These are phyloP conservation scores for Halcyon smyrnensis DNA, from an alignment of 2,797 vertebrate genomes.

Conservation along the genomic window DNA sequence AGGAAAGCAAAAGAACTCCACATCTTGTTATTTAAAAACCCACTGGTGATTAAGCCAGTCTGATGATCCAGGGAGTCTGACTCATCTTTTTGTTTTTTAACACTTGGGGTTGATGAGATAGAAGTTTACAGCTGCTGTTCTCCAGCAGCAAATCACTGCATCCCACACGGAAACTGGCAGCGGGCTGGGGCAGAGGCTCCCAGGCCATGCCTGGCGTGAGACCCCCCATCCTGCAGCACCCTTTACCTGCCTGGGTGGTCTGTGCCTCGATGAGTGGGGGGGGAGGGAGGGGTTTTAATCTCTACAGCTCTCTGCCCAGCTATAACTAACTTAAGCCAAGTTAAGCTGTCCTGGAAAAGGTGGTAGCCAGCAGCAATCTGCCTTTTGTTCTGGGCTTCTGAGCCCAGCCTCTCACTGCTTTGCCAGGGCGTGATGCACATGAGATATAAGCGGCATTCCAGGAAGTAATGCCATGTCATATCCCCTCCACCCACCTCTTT, in stretches of 20 bases:
- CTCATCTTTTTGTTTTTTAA: neutral
- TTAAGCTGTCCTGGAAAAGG: neutral
- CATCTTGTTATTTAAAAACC: constrained; percentile 7
- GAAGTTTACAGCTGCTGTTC: neutral
- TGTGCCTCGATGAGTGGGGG: neutral
- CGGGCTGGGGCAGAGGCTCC: neutral
- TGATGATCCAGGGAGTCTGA: constrained; percentile 6
- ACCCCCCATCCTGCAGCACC: neutral
- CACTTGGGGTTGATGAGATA: neutral
- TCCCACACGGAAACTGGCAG: rapidly evolving
- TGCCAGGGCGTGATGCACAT: neutral
- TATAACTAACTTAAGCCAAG: neutral
- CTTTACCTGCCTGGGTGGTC: neutral
- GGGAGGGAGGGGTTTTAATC: neutral
- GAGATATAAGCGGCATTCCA: rapidly evolving
- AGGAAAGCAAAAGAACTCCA: neutral
- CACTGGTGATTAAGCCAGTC: neutral
- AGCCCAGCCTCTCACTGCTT: neutral
- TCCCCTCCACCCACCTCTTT: neutral
- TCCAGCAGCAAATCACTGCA: neutral
- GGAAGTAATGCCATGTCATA: neutral
- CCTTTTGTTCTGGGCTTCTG: neutral
- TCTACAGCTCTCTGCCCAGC: neutral
- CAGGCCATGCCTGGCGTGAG: rapidly evolving
- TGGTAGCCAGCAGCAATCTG: neutral